Evolutionary conservation across 1,140 invertebrate genomes (phyloP).

Genomic region (Protaetia brevitarsis): DNA sequence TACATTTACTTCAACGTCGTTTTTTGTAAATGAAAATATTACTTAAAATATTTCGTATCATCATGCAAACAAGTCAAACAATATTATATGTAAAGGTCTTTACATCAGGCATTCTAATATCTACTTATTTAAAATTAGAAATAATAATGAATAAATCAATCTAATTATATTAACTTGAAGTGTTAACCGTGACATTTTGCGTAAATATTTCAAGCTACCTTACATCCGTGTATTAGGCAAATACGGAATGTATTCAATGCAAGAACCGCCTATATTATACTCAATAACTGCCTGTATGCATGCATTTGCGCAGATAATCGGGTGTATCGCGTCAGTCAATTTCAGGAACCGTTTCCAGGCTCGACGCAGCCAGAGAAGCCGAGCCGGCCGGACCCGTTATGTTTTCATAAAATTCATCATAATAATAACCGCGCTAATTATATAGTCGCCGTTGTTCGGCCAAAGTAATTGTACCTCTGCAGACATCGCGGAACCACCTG

Average conservation of each 20-base stretch:
- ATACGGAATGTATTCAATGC: no score
- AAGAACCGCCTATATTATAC: not conserved
- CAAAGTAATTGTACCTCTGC: constrained; percentile 3
- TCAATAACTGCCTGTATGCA: not conserved
- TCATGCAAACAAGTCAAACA: no score
- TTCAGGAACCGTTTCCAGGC: not conserved
- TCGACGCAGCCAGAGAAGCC: no score
- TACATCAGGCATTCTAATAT: no score
- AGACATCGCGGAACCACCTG: not conserved
- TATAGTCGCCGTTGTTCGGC: constrained; percentile 6
- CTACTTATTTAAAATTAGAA: not conserved
- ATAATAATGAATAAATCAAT: not conserved
- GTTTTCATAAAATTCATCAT: constrained; percentile 11
- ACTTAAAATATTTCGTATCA: no score
- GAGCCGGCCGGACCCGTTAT: not conserved
- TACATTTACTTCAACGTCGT: no score
- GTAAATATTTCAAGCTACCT: not conserved
- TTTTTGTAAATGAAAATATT: no score
- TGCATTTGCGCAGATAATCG: not conserved
- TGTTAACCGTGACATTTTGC: not conserved
- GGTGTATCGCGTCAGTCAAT: not conserved
- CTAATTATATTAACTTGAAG: no score
- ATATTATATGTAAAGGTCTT: no score
- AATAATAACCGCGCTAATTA: constrained; percentile 13
- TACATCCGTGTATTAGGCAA: not conserved